Base-by-base conservation (phyloP, 2,797 vertebrate genomes). In the Acanthopagrus latus region DNA sequence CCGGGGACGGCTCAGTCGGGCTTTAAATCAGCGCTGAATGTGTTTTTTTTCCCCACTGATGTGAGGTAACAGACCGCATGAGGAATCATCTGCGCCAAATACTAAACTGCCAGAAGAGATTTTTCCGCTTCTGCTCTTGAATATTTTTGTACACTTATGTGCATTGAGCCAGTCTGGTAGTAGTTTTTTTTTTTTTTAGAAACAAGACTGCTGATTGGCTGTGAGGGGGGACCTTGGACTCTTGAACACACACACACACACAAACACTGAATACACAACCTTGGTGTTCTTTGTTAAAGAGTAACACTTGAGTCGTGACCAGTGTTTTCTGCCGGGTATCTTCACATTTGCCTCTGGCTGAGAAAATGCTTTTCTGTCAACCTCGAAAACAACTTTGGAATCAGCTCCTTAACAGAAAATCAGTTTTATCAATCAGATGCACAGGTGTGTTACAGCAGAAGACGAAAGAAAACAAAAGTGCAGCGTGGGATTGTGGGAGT, bases 271-370 rank as follows among this genome's bases (percentile, higher is more conserved):
- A 55, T 18, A 29, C 46, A 67, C 43, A 63, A 56, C 23, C 56
- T 75, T 51, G 27, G 52, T 71, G 59, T 48, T 81, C 38, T 43
- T 62, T 25, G 63, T 75, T 74, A 58, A 59, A 68, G 46, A 74
- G 47, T 29, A 23, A 71, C 46, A 50, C 41, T 57, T 44, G 7
- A 18, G 18, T 33, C 43, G 43, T 1, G 41, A 67, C 20, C 5
- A 12, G 25, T 14, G 27, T 51, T 73, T 66, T 47, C 21, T 44
- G 38, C 47, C 25, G 18, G 9, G 4, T 33, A 8, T 33, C 6
- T 4, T 23, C 6, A 3, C 9, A n/a, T 60, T 60, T 25, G 13
- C 59, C 8, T 8, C 50, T 56, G 38, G 5, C 21, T 44, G n/a
- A n/a, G 1, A 18, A 52, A 58, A 52, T 21, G 1, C 10, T 58